Conservation (phyloP, 1,140 invertebrate genomes). For the Cydia strobilella region DNA sequence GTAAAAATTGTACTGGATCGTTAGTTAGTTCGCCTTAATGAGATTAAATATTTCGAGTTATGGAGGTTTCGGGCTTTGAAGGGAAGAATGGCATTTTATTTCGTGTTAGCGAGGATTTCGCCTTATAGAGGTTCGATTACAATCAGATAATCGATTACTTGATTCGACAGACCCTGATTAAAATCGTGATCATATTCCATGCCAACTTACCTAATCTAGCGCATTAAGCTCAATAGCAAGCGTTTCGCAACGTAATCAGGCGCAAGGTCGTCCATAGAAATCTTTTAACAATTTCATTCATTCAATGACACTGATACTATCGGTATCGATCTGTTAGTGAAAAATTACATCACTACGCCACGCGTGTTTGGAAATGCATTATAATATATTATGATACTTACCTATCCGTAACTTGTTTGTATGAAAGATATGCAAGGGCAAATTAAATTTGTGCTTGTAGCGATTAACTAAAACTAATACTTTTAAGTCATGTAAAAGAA, state of each 20-base stretch:
- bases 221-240: slow-evolving; percentile 21
- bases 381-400: background rate
- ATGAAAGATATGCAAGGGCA: too few species aligned
- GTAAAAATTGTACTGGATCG: too few species aligned
- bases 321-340: slow-evolving; percentile 28
- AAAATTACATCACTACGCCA: slow-evolving; percentile 16
- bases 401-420: background rate
- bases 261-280: slow-evolving; percentile 30
- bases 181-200: slow-evolving; percentile 27
- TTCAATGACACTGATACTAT: slow-evolving; percentile 14
- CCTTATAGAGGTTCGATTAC: too few species aligned
- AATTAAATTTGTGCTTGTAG: too few species aligned
- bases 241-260: slow-evolving; percentile 28
- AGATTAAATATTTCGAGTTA: too few species aligned
- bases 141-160: background rate
- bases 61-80: too few species aligned
- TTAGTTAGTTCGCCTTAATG: too few species aligned
- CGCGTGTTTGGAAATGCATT: slow-evolving; percentile 11
- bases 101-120: too few species aligned
- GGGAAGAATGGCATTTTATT: too few species aligned
- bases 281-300: slow-evolving; percentile 26
- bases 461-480: too few species aligned
- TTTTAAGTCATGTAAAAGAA: too few species aligned
- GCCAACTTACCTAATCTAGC: slow-evolving; percentile 24
- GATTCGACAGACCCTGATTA: background rate